phyloP scores from a whole-genome alignment of 2,113 vertebrate genomes.

The Macrotus californicus region DNA sequence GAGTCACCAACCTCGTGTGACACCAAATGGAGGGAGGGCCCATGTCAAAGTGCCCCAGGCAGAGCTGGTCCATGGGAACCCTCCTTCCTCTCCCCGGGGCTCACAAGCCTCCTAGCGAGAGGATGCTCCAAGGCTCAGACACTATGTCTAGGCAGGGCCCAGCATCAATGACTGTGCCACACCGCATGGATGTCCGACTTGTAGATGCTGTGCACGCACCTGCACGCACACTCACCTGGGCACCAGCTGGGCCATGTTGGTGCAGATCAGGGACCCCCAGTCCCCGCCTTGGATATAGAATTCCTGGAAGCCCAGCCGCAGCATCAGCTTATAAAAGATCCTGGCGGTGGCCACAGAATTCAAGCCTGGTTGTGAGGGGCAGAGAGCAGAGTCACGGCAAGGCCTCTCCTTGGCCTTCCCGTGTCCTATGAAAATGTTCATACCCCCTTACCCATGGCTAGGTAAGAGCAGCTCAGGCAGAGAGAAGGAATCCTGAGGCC shows the following conservation, averaged over 20 bases:
- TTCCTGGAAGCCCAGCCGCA: slow-evolving; percentile 76
- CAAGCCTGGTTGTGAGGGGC: slow-evolving; percentile 65
- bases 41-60: accelerated
- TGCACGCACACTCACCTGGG: slow-evolving; percentile 74
- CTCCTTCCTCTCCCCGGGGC: background rate
- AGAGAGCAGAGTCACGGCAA: accelerated
- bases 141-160: background rate
- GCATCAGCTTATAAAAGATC: slow-evolving; percentile 83
- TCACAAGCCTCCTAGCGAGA: background rate
- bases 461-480: background rate
- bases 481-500: background rate
- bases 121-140: background rate
- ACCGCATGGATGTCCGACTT: background rate
- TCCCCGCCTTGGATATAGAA: slow-evolving; percentile 84
- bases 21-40: background rate
- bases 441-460: accelerated
- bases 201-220: accelerated
- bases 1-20: background rate
- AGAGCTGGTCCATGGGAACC: accelerated
- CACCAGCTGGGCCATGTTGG: slow-evolving; percentile 82
- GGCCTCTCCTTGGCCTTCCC: background rate
- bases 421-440: background rate
- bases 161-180: accelerated
- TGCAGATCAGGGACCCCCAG: slow-evolving; percentile 80
- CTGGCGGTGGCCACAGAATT: slow-evolving; percentile 74